A percentile compares a stretch with the other conserved stretches of the same genome.
These are phyloP conservation scores for Melanotaenia duboulayi DNA, from an alignment of 2,113 vertebrate genomes.

Conservation along the genomic window DNA sequence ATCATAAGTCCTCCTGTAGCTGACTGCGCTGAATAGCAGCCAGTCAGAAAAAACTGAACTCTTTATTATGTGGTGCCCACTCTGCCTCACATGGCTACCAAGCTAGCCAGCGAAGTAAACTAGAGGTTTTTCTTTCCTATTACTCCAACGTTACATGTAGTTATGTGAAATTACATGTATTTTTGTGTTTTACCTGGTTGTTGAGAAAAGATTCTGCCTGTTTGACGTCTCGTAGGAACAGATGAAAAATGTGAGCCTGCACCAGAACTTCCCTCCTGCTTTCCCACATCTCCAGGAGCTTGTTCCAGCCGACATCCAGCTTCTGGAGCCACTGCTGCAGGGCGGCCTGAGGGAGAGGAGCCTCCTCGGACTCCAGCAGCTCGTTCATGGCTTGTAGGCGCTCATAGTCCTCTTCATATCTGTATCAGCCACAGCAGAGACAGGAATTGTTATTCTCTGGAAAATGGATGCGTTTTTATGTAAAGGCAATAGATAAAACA, in stretches of 20 bases:
- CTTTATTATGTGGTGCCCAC: too few relatives aligned
- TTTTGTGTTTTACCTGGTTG: conserved; percentile 87
- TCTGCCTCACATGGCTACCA: too few relatives aligned
- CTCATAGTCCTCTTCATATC: conserved; percentile 91
- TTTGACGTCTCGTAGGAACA: conserved; percentile 91
- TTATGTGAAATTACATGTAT: too few relatives aligned
- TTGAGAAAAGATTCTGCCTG: conserved; percentile 87
- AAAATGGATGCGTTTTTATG: neutral
- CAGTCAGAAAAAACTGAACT: too few relatives aligned
- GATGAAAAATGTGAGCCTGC: conserved; percentile 92
- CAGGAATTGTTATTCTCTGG: neutral
- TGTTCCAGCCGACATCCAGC: conserved; percentile 92
- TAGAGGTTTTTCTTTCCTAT: too few relatives aligned
- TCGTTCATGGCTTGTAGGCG: conserved; percentile 92
- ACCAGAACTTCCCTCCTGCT: conserved; percentile 87
- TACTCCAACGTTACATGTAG: too few relatives aligned
- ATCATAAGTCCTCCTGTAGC: too few relatives aligned
- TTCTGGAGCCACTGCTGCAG: conserved; percentile 96
- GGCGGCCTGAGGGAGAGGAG: conserved; percentile 86
- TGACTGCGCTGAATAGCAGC: too few relatives aligned
- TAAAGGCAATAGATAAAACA: neutral
- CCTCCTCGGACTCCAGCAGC: conserved; percentile 89
- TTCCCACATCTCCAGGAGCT: conserved; percentile 94
- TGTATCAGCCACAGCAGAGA: conserved; percentile 2
- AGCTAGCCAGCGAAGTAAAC: too few relatives aligned